Evolutionary conservation across 2,888 invertebrate genomes (phyloP).

Genomic region (Agriopis marginaria): DNA sequence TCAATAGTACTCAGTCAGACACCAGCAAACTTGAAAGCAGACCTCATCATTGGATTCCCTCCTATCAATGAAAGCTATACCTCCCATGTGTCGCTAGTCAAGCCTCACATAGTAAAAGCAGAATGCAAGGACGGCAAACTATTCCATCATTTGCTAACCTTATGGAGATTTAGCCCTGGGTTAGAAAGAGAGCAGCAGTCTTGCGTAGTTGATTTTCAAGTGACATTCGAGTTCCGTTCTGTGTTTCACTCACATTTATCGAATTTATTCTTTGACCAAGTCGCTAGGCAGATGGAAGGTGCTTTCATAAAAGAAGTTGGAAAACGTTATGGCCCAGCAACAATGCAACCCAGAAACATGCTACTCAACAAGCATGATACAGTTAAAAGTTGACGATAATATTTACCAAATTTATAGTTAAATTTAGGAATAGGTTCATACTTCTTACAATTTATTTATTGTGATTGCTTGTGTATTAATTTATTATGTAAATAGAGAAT

Average conservation of each 20-base stretch:
- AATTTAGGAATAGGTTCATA: constrained; percentile 9
- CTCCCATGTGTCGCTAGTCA: constrained; percentile 91
- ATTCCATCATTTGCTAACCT: constrained; percentile 95
- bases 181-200: constrained; percentile 92
- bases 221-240: constrained; percentile 96
- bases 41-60: constrained; percentile 94
- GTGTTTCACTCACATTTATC: constrained; percentile 95
- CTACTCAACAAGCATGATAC: constrained; percentile 64
- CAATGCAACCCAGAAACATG: constrained; percentile 88
- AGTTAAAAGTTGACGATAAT: constrained; percentile 68
- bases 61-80: constrained; percentile 95
- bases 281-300: constrained; percentile 97
- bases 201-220: constrained; percentile 96
- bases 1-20: constrained; percentile 88
- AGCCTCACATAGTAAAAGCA: constrained; percentile 93
- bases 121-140: constrained; percentile 95
- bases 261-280: constrained; percentile 97
- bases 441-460: constrained; percentile 54
- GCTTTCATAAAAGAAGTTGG: constrained; percentile 96
- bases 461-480: constrained; percentile 54
- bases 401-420: constrained; percentile 22
- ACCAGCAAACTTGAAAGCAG: constrained; percentile 89
- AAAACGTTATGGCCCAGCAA: constrained; percentile 91
- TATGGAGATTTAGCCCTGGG: constrained; percentile 97
- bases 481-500: constrained; percentile 46